phyloP scores from a whole-genome alignment of 2,113 vertebrate genomes.

The rabbit (Oryctolagus cuniculus) region mOryCun1.1 NC_091444.1:101204501-101205000 shows the following conservation, averaged over 20 bases:
- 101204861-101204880: constrained; percentile 78
- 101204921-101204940: constrained; percentile 82
- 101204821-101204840: constrained; percentile 83
- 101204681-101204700: constrained; percentile 75
- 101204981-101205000: constrained; percentile 83
- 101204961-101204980: constrained; percentile 84
- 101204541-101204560: no score
- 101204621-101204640: no score
- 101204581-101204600: no score
- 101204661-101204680: neutral
- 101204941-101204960: constrained; percentile 80
- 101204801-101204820: constrained; percentile 65
- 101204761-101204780: constrained; percentile 80
- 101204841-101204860: constrained; percentile 21
- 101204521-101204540: no score
- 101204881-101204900: constrained; percentile 87
- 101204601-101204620: no score
- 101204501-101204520: no score
- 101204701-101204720: constrained; percentile 66
- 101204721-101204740: constrained; percentile 79
- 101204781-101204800: constrained; percentile 80
- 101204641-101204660: constrained; percentile 11
- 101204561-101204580: no score
- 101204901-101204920: constrained; percentile 83
- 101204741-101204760: constrained; percentile 77